phyloP scores from a whole-genome alignment of 23 tunicate species.

The Halocynthia roretzi region DNA sequence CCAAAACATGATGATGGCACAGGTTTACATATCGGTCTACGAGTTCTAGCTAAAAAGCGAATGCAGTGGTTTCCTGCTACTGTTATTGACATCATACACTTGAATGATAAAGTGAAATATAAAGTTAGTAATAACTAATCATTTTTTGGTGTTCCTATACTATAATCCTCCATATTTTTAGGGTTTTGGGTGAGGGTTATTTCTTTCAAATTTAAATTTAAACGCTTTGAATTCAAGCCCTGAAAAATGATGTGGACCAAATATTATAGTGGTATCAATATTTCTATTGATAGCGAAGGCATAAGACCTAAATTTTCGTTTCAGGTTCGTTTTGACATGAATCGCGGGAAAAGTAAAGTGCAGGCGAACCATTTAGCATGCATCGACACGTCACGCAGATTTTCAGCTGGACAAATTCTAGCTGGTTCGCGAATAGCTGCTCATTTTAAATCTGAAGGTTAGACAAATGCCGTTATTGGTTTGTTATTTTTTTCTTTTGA shows the following conservation, averaged over 20 bases:
- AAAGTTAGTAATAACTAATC: conserved; percentile 11
- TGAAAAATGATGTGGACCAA: background rate
- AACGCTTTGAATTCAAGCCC: background rate
- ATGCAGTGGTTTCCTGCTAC: conserved; percentile 62
- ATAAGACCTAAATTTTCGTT: background rate
- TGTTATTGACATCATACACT: conserved; percentile 35
- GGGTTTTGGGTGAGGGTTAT: background rate
- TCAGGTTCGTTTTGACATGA: conserved; percentile 38
- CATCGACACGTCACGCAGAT: conserved; percentile 18
- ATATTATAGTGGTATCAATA: background rate
- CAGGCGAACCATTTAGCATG: conserved; percentile 56
- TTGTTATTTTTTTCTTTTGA: background rate
- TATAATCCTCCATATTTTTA: background rate
- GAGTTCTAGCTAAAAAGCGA: conserved; percentile 46
- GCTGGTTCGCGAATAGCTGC: conserved; percentile 76
- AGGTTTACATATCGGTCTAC: conserved; percentile 27
- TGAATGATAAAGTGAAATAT: conserved; percentile 45
- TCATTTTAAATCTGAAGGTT: conserved; percentile 52
- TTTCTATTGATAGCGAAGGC: background rate
- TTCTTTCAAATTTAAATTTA: background rate
- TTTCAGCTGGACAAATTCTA: conserved; percentile 27
- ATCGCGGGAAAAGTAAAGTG: conserved; percentile 29
- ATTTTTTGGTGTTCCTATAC: background rate
- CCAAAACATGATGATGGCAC: background rate
- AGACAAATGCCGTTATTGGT: background rate